Base-by-base conservation (phyloP, 2,113 vertebrate genomes). In the Nycticebus coucang region DNA sequence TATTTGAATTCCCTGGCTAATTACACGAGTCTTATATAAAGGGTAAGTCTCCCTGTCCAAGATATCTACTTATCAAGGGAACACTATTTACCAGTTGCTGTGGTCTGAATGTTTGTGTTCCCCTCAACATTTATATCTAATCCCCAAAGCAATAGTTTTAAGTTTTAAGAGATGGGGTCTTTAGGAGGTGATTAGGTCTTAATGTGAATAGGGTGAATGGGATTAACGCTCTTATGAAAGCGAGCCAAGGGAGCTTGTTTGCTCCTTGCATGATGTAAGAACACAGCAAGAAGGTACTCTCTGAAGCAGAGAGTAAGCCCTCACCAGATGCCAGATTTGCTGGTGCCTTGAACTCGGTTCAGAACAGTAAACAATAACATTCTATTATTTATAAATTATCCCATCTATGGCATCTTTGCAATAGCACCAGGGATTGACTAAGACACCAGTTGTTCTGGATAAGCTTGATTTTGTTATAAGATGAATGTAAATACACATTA, bases 401-500 rank as follows among this genome's bases (percentile, higher is more conserved):
- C 0, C 1, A 19, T 53, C 59, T 74, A 45, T 41, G 68, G 19
- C 69, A 50, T 79, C 21, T 79, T 75, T 83, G 79, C 71, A 13
- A 15, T 13, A 11, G 30, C 19, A 83, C 45, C 60, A n/a, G 82
- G n/a, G 74, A 59, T 30, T 21, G 28, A 55, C 60, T 59, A 72
- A 82, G 59, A 26, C 28, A 57, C 45, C 55, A 41, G 53, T 68
- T 93, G 28, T 87, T 64, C 59, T 41, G 55, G 62, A 37, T 75
- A 89, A 95, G 75, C 41, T 82, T 57, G 30, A 75, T 24, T 87
- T 90, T 90, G 33, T 91, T 84, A 26, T 50, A 41, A 57, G 68
- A 88, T 68, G 80, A 94, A 60, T 92, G 41, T 84, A 87, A n/a
- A 13, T 59, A 55, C 30, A 41, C 86, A 69, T 72, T 90, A 24